Percentiles rank a stretch among this genome's conserved stretches.
phyloP scores from a whole-genome alignment of 2,797 vertebrate species.

The Champsocephalus esox region DNA sequence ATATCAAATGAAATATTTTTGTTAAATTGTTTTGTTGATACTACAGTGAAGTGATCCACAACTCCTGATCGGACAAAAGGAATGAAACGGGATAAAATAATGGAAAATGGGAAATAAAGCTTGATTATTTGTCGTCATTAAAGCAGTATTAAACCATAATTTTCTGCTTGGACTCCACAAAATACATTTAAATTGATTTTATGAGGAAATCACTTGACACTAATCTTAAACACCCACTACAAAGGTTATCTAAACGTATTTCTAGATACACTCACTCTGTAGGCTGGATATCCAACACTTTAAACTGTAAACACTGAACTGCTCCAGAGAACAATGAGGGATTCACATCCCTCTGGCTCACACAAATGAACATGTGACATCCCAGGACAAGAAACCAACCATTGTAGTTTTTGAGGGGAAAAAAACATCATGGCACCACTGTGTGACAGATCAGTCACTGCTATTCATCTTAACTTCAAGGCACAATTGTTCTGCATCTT shows the following conservation, averaged over 20 bases:
- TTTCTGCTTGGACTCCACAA: not conserved
- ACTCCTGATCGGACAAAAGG: not conserved
- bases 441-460: conserved; percentile 64
- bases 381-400: conserved; percentile 46
- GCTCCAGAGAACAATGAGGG: conserved; percentile 54
- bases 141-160: not conserved
- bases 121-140: not conserved
- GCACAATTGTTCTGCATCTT: conserved; percentile 48
- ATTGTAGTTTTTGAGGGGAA: conserved; percentile 62
- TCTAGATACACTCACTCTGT: not conserved
- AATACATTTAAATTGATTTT: not conserved
- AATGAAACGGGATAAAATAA: too few relatives aligned
- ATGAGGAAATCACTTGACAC: not conserved
- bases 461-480: conserved; percentile 47
- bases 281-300: not conserved
- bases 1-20: not conserved
- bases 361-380: conserved; percentile 52
- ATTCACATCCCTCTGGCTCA: conserved; percentile 35
- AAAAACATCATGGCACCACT: conserved; percentile 51
- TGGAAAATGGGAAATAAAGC: too few relatives aligned
- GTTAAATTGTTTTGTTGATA: not conserved
- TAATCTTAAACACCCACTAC: not conserved
- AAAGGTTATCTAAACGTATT: not conserved
- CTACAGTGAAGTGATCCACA: not conserved
- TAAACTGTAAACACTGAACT: conserved; percentile 20